phyloP scores from a whole-genome alignment of 2,888 invertebrate genomes.

The Hipparchia sbordonii region DNA sequence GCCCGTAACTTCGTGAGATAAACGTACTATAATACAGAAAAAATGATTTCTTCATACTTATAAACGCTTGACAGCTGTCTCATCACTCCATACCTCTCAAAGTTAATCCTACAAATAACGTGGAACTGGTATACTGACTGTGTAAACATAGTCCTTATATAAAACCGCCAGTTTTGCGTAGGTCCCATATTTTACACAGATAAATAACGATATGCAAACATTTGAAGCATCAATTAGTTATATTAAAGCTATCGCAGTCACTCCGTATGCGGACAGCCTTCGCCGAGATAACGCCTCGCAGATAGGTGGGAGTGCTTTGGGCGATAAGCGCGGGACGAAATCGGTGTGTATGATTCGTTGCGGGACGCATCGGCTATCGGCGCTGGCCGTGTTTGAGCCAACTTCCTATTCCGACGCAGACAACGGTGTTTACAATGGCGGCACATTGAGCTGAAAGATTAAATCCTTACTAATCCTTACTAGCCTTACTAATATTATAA shows the following conservation, averaged over 20 bases:
- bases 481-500: too few species aligned
- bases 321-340: conserved; percentile 60
- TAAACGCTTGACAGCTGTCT: too few species aligned
- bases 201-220: conserved; percentile 17
- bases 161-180: neutral
- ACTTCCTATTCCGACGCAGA: conserved; percentile 14
- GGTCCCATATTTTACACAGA: conserved; percentile 6
- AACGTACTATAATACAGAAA: too few species aligned
- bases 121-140: too few species aligned
- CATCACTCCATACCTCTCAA: too few species aligned
- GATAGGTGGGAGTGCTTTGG: conserved; percentile 65
- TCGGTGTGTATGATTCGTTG: conserved; percentile 63
- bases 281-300: conserved; percentile 53
- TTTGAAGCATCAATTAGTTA: conserved; percentile 24
- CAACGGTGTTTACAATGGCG: conserved; percentile 14
- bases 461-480: too few species aligned
- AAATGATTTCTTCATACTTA: too few species aligned
- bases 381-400: conserved; percentile 34
- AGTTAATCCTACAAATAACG: too few species aligned
- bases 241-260: conserved; percentile 23
- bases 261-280: conserved; percentile 43
- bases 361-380: conserved; percentile 38
- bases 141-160: neutral
- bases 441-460: neutral
- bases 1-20: too few species aligned